Evolutionary conservation across 2,113 vertebrate species (phyloP), one percentile per base, ranked within the genome.

Genomic region (Osmerus eperlanus): DNA sequence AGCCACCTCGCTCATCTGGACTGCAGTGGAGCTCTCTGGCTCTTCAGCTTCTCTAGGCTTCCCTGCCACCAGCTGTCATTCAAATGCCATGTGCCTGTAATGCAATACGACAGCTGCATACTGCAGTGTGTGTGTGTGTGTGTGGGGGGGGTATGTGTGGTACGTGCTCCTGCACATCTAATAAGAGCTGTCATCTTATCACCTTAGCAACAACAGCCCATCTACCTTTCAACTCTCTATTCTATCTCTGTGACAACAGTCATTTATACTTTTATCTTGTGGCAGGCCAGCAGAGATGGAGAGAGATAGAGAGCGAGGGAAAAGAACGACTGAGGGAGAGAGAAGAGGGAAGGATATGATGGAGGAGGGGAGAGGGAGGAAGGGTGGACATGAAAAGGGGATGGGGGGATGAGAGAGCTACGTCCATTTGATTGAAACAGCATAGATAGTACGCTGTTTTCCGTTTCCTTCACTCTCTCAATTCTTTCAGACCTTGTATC

Each of bases 191-290:
- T 47, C 18, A 36, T 14, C 25, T 65, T 65, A 65, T 88, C 81
- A 70, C 85, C 88, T 76, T 84, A 86, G 85, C 85, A 89, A 90
- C 77, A 25, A 21, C 77, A 71, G 65, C 68, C 77, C 78, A 72
- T 81, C 71, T 72, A 78, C 72, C 78, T 72, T 70, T 69, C 52
- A 75, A 68, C 74, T 70, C 74, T 54, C 56, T 29, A 15, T 73
- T 78, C 66, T 19, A 41, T 76, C 68, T 74, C 70, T 59, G 6
- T 62, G 58, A 71, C 72, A 83, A 81, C 67, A 75, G 61, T 68
- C 3, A 47, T 71, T 82, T 16, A 4, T 69, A 76, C 65, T 64
- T 79, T 36, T 74, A 36, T 60, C 63, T 68, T 69, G 68, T 75
- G 75, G 74, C 56, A 67, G 67, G 64, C 75, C 18, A 66, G 77